Base-by-base conservation (phyloP, 2,113 vertebrate species). In the Amphiprion ocellaris region DNA sequence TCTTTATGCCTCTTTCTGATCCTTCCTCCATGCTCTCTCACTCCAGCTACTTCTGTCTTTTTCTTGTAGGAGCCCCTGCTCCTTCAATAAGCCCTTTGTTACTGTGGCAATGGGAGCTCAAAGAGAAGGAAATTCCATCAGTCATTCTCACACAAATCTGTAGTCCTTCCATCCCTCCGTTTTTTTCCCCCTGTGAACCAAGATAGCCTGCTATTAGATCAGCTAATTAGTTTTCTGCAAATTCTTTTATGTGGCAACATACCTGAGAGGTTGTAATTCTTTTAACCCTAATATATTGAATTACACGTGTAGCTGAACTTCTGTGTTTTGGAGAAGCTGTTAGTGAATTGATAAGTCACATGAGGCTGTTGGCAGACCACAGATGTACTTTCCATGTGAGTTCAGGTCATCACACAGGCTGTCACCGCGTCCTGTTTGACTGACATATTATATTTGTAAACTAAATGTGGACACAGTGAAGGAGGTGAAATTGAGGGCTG, bases 11-110 rank as follows among this genome's bases (percentile, higher is more conserved):
- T 28, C 69, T 39, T 49, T 53, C 60, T 23, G 7, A 55, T 47
- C 69, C 64, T 53, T 23, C 50, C 62, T 58, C n/a, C 54, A 19
- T 69, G 23, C 60, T 16, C 58, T 30, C 63, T 49, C 24, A 1
- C 56, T 80, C 66, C 46, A 61, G 15, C 80, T 77, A 33, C 33
- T 46, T 39, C 63, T 52, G 61, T 62, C 70, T 77, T 60, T 67
- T 71, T 79, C 81, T 82, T 24, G 11, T 56, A 62, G 80, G 72
- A 90, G 83, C 56, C 50, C 70, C 21, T 37, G 61, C 69, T 82
- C 46, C 69, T 86, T 91, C 89, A 93, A 89, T 92, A 86, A 82
- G 82, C 70, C 85, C 85, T 93, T 92, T 94, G 91, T 92, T 92
- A 66, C 69, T 30, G 69, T 24, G 76, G 82, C 80, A 71, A 86